Percentiles rank a stretch among this genome's conserved stretches.
Evolutionary conservation across 2,797 vertebrate species (phyloP).

Genomic region (Lacerta bilineata): DNA sequence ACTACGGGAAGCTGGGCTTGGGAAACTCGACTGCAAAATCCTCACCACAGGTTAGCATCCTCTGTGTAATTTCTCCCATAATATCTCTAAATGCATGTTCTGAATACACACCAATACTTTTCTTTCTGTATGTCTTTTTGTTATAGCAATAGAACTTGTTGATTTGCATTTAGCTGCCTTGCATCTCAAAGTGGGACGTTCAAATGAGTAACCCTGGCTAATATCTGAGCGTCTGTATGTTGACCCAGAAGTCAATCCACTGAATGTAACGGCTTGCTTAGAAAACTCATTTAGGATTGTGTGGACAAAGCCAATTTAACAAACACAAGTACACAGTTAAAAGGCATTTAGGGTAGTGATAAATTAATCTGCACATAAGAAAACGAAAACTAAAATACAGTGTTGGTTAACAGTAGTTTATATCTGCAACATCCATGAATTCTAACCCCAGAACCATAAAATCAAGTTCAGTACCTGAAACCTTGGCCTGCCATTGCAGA

Average conservation of each 20-base stretch:
- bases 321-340: no score
- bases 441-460: background rate
- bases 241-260: background rate
- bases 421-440: background rate
- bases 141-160: background rate
- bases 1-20: slow-evolving; percentile 88
- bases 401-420: background rate
- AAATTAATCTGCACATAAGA: background rate
- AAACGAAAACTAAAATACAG: background rate
- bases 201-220: no score
- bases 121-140: background rate
- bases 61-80: no score
- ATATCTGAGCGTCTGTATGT: background rate
- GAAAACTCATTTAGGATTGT: background rate
- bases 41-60: slow-evolving; percentile 83
- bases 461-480: no score
- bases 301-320: background rate
- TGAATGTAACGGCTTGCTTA: background rate
- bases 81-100: background rate
- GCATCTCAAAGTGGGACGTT: background rate
- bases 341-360: no score
- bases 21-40: slow-evolving; percentile 89
- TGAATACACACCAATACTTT: background rate
- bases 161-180: background rate
- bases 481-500: background rate